These are phyloP conservation scores for Crypturellus tataupa DNA, from an alignment of 2,797 vertebrate species.

Conservation along the genomic window DNA sequence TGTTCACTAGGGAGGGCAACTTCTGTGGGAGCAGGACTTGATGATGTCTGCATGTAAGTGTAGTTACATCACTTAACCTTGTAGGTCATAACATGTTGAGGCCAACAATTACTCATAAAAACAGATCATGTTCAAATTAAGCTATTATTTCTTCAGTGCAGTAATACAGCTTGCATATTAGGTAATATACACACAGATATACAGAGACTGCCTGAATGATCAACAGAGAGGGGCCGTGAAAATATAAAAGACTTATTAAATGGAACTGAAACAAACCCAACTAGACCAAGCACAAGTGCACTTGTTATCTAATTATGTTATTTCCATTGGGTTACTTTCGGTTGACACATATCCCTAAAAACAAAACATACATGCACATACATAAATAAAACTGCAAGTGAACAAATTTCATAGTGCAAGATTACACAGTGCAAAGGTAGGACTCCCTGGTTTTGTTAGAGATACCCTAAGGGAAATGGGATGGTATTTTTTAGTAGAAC, in stretches of 20 bases:
- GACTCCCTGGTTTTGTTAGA: background rate
- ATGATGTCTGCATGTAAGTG: background rate
- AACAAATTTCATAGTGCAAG: background rate
- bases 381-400: background rate
- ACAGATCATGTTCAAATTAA: background rate
- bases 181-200: background rate
- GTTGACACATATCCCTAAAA: background rate
- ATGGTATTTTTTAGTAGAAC: background rate
- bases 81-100: background rate
- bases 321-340: background rate
- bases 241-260: background rate
- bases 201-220: background rate
- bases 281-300: background rate
- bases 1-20: background rate
- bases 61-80: background rate
- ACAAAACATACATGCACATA: background rate
- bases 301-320: background rate
- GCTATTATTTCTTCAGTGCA: background rate
- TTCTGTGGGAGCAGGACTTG: background rate
- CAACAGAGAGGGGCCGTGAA: background rate
- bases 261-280: background rate
- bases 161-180: background rate
- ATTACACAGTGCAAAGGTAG: background rate
- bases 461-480: background rate
- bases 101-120: background rate